These are phyloP conservation scores for Schizaphis graminum DNA, from an alignment of 2,888 invertebrate genomes.

Conservation along the genomic window DNA sequence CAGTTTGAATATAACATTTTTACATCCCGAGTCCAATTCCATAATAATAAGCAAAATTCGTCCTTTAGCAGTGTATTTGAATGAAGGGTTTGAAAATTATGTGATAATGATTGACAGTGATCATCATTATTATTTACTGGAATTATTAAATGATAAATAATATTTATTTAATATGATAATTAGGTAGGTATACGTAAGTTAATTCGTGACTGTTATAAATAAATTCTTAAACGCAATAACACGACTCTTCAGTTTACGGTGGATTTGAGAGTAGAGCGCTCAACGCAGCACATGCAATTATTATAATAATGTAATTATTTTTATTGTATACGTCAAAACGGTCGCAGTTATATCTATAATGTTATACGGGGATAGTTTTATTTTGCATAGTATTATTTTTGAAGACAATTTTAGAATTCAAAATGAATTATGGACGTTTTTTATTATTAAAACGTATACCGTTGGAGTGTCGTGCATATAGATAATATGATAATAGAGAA, in stretches of 20 bases:
- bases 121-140: background rate
- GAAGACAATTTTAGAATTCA: background rate
- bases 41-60: background rate
- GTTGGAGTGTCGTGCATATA: background rate
- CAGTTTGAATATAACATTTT: background rate
- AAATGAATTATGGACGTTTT: background rate
- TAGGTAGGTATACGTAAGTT: background rate
- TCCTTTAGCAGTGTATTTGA: background rate
- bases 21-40: background rate
- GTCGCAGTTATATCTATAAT: background rate
- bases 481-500: background rate
- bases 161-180: too few species aligned
- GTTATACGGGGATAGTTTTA: background rate
- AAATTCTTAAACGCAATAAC: background rate
- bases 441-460: background rate
- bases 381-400: background rate
- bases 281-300: background rate
- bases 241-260: background rate
- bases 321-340: background rate
- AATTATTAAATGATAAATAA: background rate
- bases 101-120: background rate
- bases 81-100: background rate
- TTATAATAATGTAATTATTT: background rate
- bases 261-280: background rate
- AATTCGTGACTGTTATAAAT: background rate